A percentile compares a stretch with the other conserved stretches of the same genome.
phyloP scores from a whole-genome alignment of 2,797 vertebrate genomes.

The Lutjanus argentimaculatus region DNA sequence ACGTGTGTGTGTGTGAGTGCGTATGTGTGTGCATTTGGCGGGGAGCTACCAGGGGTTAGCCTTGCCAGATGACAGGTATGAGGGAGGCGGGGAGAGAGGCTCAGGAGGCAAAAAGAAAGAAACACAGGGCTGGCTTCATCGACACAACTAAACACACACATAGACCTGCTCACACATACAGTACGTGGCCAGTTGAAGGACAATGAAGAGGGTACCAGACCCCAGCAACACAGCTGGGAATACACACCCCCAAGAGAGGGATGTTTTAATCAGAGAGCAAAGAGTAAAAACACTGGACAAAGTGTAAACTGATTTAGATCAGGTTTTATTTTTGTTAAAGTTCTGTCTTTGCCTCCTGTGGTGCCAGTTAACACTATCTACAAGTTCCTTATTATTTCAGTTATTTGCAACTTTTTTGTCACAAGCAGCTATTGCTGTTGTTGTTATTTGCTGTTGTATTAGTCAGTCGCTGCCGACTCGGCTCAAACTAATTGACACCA shows the following conservation, averaged over 20 bases:
- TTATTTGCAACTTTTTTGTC: not conserved
- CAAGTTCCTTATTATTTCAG: not conserved
- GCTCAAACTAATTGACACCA: too few relatives aligned
- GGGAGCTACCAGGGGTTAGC: slow-evolving; percentile 84
- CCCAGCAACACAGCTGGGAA: slow-evolving; percentile 82
- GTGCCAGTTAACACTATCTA: not conserved
- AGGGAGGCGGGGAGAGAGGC: slow-evolving; percentile 73
- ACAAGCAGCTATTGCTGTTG: not conserved
- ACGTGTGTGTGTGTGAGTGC: slow-evolving; percentile 48
- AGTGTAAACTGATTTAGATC: slow-evolving; percentile 1
- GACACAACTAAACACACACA: slow-evolving; percentile 69
- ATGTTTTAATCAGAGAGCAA: slow-evolving; percentile 65
- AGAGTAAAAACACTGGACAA: slow-evolving; percentile 28
- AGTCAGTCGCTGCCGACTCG: too few relatives aligned
- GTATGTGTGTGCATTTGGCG: slow-evolving; percentile 75
- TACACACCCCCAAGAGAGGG: slow-evolving; percentile 61
- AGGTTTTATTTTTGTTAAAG: slow-evolving; percentile 7
- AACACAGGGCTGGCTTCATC: slow-evolving; percentile 68
- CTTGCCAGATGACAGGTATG: slow-evolving; percentile 85
- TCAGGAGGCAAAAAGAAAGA: slow-evolving; percentile 69
- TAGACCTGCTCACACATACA: slow-evolving; percentile 40
- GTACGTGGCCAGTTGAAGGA: slow-evolving; percentile 81
- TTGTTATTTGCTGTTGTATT: not conserved
- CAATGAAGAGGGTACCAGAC: slow-evolving; percentile 70
- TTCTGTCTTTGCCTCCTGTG: not conserved